Evolutionary conservation across 2,888 invertebrate species (phyloP).

Genomic region (Artemia sinica): DNA sequence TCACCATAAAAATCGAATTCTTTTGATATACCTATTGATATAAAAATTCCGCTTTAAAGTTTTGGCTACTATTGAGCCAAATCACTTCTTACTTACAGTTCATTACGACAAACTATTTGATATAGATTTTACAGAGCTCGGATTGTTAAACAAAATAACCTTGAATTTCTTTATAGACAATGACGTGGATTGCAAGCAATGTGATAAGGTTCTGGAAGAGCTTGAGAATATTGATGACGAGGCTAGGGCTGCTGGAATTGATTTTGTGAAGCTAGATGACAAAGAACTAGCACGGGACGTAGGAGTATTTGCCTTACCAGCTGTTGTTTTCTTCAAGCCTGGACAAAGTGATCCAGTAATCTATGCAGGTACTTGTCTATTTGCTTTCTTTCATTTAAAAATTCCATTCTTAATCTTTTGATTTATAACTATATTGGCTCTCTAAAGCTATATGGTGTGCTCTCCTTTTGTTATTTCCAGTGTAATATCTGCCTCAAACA

Average conservation of each 20-base stretch:
- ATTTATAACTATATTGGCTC: neutral
- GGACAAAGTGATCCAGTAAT: slow-evolving; percentile 76
- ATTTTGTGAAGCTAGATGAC: slow-evolving; percentile 81
- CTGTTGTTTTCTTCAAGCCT: slow-evolving; percentile 71
- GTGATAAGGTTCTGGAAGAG: slow-evolving; percentile 65
- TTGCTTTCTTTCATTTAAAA: slow-evolving; percentile 12
- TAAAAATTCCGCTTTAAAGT: too few relatives aligned
- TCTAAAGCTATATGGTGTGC: neutral
- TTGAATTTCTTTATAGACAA: slow-evolving; percentile 45
- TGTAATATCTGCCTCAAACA: too few relatives aligned
- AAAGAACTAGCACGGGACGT: slow-evolving; percentile 65
- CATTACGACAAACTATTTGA: too few relatives aligned
- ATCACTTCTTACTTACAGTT: too few relatives aligned
- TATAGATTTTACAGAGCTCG: too few relatives aligned
- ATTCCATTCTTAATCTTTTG: neutral
- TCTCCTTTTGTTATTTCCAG: too few relatives aligned
- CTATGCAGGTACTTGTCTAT: slow-evolving; percentile 49
- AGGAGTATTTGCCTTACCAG: slow-evolving; percentile 76
- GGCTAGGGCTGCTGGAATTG: slow-evolving; percentile 65
- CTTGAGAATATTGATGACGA: slow-evolving; percentile 87
- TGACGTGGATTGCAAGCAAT: slow-evolving; percentile 76
- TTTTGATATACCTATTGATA: too few relatives aligned
- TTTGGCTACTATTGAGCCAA: too few relatives aligned
- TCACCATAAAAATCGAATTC: too few relatives aligned
- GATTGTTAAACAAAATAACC: neutral